Evolutionary conservation across 2,888 invertebrate genomes (phyloP).

Genomic region (Nomada goodeniana): DNA sequence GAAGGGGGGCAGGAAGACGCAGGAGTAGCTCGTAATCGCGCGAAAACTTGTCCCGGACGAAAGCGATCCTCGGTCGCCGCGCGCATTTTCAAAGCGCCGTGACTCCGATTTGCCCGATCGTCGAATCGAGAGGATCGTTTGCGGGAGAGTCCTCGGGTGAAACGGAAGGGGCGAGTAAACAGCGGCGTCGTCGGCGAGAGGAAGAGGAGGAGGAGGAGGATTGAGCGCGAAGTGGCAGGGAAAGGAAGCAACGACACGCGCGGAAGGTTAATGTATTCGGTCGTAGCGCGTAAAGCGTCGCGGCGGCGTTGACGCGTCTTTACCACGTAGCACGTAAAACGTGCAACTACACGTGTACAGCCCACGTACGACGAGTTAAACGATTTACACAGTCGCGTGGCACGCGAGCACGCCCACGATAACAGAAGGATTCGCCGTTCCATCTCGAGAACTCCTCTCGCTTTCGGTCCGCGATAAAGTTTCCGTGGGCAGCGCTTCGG

Average conservation of each 20-base stretch:
- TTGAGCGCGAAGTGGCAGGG: neutral
- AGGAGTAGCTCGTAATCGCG: constrained; percentile 82
- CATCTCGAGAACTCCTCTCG: neutral
- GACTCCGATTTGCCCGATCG: neutral
- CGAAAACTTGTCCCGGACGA: constrained; percentile 82
- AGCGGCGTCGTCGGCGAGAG: neutral
- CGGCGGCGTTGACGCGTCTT: constrained; percentile 61
- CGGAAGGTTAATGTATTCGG: constrained; percentile 66
- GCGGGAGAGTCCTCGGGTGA: neutral
- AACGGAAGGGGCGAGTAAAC: neutral
- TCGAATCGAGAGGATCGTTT: constrained; percentile 30
- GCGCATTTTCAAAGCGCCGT: constrained; percentile 53
- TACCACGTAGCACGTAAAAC: constrained; percentile 65
- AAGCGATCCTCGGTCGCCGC: constrained; percentile 77
- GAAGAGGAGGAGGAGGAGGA: neutral
- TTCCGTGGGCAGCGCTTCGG: too few relatives aligned
- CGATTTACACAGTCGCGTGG: constrained; percentile 58
- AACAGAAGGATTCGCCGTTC: neutral
- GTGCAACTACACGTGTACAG: constrained; percentile 60
- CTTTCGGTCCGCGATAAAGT: too few relatives aligned
- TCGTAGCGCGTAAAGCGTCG: constrained; percentile 63
- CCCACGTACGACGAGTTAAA: constrained; percentile 58
- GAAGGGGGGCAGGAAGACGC: constrained; percentile 70
- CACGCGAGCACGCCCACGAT: constrained; percentile 42
- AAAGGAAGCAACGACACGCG: neutral